These are phyloP conservation scores for Diploscapter pachys DNA, from an alignment of 1,140 invertebrate species.

Conservation along the genomic window DNA sequence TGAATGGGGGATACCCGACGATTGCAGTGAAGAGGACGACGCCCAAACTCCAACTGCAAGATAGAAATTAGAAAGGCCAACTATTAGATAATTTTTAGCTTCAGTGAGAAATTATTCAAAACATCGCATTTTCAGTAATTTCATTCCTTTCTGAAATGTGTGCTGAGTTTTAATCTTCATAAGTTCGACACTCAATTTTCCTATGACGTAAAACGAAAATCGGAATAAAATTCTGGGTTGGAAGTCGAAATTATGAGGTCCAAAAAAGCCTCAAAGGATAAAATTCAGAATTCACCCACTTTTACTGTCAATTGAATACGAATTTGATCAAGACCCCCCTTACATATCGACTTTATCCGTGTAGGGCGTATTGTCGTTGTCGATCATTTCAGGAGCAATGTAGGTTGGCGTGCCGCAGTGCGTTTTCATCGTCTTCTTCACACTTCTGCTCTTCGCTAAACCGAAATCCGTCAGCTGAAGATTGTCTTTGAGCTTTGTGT, in stretches of 20 bases:
- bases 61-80: not conserved
- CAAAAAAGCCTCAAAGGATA: not conserved
- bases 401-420: slow-evolving; percentile 22
- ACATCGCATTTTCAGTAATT: too few species aligned
- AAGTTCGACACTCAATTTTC: too few species aligned
- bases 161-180: too few species aligned
- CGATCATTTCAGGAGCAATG: slow-evolving; percentile 19
- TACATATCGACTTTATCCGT: slow-evolving; percentile 11
- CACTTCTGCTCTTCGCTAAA: slow-evolving; percentile 10
- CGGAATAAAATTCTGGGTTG: not conserved
- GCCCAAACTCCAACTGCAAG: slow-evolving; percentile 18
- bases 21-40: slow-evolving; percentile 22
- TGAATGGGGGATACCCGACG: slow-evolving; percentile 18
- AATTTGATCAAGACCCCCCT: not conserved
- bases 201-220: too few species aligned
- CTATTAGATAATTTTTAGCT: too few species aligned
- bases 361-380: slow-evolving; percentile 13
- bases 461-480: slow-evolving; percentile 19
- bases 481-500: too few species aligned
- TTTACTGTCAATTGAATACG: not conserved
- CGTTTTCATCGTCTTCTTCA: slow-evolving; percentile 5
- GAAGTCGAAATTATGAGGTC: not conserved
- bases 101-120: too few species aligned
- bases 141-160: too few species aligned
- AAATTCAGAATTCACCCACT: too few species aligned